A percentile compares a stretch with the other conserved stretches of the same genome.
Conservation (phyloP, 2,888 invertebrate species). For the Dolichomitus sp. region DNA sequence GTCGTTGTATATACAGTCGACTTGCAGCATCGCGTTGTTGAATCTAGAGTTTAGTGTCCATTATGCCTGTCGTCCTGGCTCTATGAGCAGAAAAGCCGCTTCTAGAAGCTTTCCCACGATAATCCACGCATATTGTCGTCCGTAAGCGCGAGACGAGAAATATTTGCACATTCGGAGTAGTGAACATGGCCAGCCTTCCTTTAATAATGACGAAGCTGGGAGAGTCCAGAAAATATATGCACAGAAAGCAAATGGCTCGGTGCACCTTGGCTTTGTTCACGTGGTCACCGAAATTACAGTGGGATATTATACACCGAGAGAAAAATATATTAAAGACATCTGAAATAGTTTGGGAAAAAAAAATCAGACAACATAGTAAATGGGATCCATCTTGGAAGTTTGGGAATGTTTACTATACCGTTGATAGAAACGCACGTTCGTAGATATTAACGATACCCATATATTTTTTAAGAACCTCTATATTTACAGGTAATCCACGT, state of each 20-base stretch:
- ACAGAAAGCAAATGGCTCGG: background rate
- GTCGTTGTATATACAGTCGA: conserved; percentile 20
- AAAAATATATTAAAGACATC: too few species aligned
- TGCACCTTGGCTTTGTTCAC: background rate
- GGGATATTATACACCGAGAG: too few species aligned
- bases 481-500: too few species aligned
- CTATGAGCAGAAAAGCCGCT: conserved; percentile 32
- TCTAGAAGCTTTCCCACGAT: conserved; percentile 25
- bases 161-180: conserved; percentile 35
- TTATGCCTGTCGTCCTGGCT: conserved; percentile 29
- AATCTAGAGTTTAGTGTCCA: conserved; percentile 47
- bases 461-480: too few species aligned
- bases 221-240: conserved; percentile 28
- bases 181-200: conserved; percentile 1
- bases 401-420: too few species aligned
- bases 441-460: too few species aligned
- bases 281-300: background rate
- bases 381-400: too few species aligned
- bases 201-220: conserved; percentile 39
- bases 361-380: too few species aligned
- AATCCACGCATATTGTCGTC: conserved; percentile 58
- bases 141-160: conserved; percentile 27
- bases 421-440: too few species aligned
- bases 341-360: too few species aligned
- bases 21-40: conserved; percentile 28